A percentile compares a stretch with the other conserved stretches of the same genome.
phyloP scores from a whole-genome alignment of 2,888 invertebrate species.

The Sarcophaga carnaria region DNA sequence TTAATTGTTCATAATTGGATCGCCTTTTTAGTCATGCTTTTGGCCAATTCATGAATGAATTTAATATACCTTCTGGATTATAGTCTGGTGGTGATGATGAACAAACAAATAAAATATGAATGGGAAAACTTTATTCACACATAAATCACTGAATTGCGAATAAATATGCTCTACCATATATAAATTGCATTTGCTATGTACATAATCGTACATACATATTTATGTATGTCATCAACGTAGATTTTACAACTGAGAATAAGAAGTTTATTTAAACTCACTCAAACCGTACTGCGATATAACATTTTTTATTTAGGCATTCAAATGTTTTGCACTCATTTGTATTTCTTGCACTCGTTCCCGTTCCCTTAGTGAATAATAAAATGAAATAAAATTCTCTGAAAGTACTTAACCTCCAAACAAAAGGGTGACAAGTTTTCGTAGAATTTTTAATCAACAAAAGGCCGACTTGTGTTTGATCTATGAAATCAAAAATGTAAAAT shows the following conservation, averaged over 20 bases:
- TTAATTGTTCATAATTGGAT: too few relatives aligned
- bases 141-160: background rate
- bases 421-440: background rate
- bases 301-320: slow-evolving; percentile 4
- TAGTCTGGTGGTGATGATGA: slow-evolving; percentile 16
- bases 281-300: background rate
- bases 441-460: background rate
- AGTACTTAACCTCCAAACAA: background rate
- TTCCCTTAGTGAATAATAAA: slow-evolving; percentile 19
- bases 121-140: slow-evolving; percentile 27
- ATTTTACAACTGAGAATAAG: too few relatives aligned
- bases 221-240: too few relatives aligned
- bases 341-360: background rate
- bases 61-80: background rate
- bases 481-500: background rate
- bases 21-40: background rate
- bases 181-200: background rate
- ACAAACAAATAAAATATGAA: slow-evolving; percentile 47
- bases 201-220: background rate
- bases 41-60: background rate
- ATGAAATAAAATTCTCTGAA: background rate
- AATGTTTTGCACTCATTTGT: slow-evolving; percentile 2
- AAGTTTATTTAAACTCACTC: background rate
- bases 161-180: background rate
- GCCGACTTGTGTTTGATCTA: background rate